Percentiles rank a stretch among this genome's conserved stretches.
phyloP scores from a whole-genome alignment of 2,888 invertebrate species.

The Trichogramma dendrolimi region DNA sequence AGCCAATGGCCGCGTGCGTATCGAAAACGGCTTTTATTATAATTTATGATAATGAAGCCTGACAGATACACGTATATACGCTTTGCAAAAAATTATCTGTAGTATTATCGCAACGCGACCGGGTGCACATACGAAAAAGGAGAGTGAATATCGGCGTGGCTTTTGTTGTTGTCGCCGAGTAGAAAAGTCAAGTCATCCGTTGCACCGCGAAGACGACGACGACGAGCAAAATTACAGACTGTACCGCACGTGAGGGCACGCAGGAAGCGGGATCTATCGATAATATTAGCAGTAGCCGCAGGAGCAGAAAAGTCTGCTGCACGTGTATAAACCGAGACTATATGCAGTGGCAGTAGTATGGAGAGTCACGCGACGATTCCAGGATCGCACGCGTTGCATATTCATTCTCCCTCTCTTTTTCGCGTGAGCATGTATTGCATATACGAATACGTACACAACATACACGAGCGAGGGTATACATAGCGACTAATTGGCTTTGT shows the following conservation, averaged over 20 bases:
- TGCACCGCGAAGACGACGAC: too few species aligned
- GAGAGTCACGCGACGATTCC: slow-evolving; percentile 40
- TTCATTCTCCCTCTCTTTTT: too few species aligned
- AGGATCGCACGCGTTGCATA: slow-evolving; percentile 14
- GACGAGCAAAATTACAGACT: slow-evolving; percentile 11
- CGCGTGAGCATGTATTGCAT: too few species aligned
- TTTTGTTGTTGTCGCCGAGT: too few species aligned
- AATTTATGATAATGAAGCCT: too few species aligned
- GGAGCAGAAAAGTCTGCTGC: background rate
- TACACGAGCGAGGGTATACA: background rate
- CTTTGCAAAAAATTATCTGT: too few species aligned
- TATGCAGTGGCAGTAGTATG: slow-evolving; percentile 30
- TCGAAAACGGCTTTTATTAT: slow-evolving; percentile 18
- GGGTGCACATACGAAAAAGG: too few species aligned
- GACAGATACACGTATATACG: too few species aligned
- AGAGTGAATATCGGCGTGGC: too few species aligned
- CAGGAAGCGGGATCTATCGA: slow-evolving; percentile 26
- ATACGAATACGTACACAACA: background rate
- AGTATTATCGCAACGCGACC: too few species aligned
- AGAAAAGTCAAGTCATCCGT: too few species aligned
- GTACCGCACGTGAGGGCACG: background rate
- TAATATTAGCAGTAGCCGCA: slow-evolving; percentile 22
- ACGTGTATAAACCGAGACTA: too few species aligned
- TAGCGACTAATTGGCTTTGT: slow-evolving; percentile 46
- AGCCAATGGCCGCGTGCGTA: slow-evolving; percentile 5